Percentiles rank a stretch among this genome's conserved stretches.
phyloP scores from a whole-genome alignment of 2,797 vertebrate genomes.

The Cryptoblepharus egeriae region DNA sequence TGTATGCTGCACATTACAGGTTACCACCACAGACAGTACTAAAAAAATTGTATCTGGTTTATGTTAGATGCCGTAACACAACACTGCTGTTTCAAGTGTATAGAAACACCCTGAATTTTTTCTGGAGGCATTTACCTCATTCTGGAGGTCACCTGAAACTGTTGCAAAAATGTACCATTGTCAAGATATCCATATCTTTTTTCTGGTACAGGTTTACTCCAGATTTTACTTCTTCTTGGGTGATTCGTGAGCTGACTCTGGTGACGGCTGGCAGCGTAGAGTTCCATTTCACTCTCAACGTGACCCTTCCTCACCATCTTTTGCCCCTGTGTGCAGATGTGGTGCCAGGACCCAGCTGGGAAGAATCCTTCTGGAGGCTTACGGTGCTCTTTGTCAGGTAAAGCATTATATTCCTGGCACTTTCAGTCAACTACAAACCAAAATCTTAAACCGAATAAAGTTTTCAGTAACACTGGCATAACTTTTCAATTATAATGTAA shows the following conservation, averaged over 20 bases:
- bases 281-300: conserved; percentile 94
- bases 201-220: conserved; percentile 88
- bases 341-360: conserved; percentile 97
- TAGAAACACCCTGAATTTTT: too few species aligned
- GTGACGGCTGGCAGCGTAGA: conserved; percentile 87
- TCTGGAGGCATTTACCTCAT: too few species aligned
- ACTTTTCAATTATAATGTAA: background rate
- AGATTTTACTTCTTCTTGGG: conserved; percentile 98
- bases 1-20: too few species aligned
- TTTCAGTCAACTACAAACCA: background rate
- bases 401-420: background rate
- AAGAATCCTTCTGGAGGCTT: conserved; percentile 94
- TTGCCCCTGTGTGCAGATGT: conserved; percentile 94
- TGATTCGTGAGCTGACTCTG: conserved; percentile 91
- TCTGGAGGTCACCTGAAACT: too few species aligned
- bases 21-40: too few species aligned
- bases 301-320: conserved; percentile 97
- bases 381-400: conserved; percentile 95
- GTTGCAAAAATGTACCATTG: too few species aligned
- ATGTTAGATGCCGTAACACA: too few species aligned
- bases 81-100: too few species aligned
- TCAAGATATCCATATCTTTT: too few species aligned
- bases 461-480: conserved; percentile 1
- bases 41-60: too few species aligned
- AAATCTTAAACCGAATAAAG: background rate